Percentiles rank a stretch among this genome's conserved stretches.
Conservation (phyloP, 2,888 invertebrate species). For the Amaurobius ferox region DNA sequence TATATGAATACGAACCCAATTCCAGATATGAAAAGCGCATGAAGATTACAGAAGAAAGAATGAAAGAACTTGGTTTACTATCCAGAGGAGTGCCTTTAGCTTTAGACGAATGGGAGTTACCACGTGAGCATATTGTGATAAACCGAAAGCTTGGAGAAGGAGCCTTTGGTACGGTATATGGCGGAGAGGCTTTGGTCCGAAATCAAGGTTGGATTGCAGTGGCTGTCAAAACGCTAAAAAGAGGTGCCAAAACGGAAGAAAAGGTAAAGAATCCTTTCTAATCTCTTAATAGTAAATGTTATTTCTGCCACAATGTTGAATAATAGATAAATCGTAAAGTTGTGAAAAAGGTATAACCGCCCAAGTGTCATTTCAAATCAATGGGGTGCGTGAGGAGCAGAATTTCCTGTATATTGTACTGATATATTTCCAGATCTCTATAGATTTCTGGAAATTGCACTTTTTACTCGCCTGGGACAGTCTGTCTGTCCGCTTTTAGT, state of each 20-base stretch:
- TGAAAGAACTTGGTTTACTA: slow-evolving; percentile 84
- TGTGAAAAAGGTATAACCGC: too few relatives aligned
- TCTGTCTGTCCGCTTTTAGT: too few relatives aligned
- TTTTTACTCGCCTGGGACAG: too few relatives aligned
- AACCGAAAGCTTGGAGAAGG: slow-evolving; percentile 92
- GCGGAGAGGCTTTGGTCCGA: slow-evolving; percentile 88
- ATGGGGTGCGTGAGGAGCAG: too few relatives aligned
- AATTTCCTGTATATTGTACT: too few relatives aligned
- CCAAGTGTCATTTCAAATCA: too few relatives aligned
- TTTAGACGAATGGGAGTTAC: slow-evolving; percentile 92
- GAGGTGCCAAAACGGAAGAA: slow-evolving; percentile 88
- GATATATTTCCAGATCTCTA: too few relatives aligned
- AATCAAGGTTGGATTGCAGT: slow-evolving; percentile 88
- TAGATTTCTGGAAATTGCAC: too few relatives aligned
- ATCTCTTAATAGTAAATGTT: too few relatives aligned
- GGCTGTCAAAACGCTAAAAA: slow-evolving; percentile 92
- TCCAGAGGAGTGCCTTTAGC: slow-evolving; percentile 79
- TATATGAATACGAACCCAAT: not conserved
- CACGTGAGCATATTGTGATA: slow-evolving; percentile 89
- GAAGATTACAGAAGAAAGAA: slow-evolving; percentile 82
- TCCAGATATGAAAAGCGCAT: slow-evolving; percentile 83
- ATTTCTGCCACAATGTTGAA: too few relatives aligned
- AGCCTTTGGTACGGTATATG: slow-evolving; percentile 94
- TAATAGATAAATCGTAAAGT: too few relatives aligned
- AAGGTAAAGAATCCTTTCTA: too few relatives aligned